phyloP scores from a whole-genome alignment of 2,797 vertebrate species.

The Aeoliscus strigatus region DNA sequence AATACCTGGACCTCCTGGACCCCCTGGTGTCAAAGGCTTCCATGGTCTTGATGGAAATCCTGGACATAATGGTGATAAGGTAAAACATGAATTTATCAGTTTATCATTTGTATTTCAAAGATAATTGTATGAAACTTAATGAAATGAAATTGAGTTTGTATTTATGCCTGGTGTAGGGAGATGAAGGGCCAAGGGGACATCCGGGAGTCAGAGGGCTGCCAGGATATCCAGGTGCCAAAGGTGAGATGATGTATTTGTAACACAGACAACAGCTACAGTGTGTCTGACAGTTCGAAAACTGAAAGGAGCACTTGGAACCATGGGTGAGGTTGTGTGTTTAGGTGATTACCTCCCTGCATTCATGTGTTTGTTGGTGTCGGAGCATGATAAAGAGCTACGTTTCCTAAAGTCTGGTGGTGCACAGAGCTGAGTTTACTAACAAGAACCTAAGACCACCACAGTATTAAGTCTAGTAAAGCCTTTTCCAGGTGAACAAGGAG shows the following conservation, averaged over 20 bases:
- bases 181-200: conserved; percentile 37
- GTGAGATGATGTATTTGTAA: no score
- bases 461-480: conserved; percentile 6
- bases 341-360: no score
- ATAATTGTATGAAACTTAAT: neutral
- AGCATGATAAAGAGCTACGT: no score
- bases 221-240: conserved; percentile 53
- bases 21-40: conserved; percentile 49
- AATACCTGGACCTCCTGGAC: conserved; percentile 35
- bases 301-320: no score
- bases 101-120: conserved; percentile 1
- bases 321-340: no score
- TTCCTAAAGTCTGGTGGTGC: no score
- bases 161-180: conserved; percentile 37
- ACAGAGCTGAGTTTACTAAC: no score
- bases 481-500: conserved; percentile 53
- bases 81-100: conserved; percentile 22
- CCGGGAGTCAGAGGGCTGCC: conserved; percentile 30
- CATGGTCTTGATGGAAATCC: conserved; percentile 45
- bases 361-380: no score
- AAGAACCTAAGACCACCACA: no score
- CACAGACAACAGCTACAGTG: no score
- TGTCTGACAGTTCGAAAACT: no score
- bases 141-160: neutral
- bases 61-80: conserved; percentile 46